Evolutionary conservation across 2,113 vertebrate genomes (phyloP), one percentile per base, ranked within the genome.

Genomic region (Indicator maculatus): DNA sequence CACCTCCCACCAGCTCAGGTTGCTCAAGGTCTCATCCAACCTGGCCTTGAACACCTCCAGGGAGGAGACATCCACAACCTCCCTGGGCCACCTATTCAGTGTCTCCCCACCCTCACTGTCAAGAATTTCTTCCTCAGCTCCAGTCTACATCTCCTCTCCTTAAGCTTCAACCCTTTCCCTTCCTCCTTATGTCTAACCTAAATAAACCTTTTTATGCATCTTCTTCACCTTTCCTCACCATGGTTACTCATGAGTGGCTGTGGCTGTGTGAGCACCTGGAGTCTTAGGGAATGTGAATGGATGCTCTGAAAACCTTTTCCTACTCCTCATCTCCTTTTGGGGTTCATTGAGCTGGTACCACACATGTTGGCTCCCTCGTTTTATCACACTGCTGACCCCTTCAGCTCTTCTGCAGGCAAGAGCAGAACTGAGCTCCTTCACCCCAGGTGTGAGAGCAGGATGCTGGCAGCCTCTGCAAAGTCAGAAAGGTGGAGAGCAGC

Each of bases 231-330:
- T 45, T 31, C 7, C 21, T 86, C 53, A 30, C 80, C 65, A 0
- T 21, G 0, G 2, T n/a, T 30, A 6, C 28, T 2, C 31, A 1
- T 9, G 64, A 50, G 12, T 19, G 60, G 72, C 39, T 0, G 0
- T 45, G 60, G 19, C 66, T 53, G 19, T 26, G 27, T 56, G 73
- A 95, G 45, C 16, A 7, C 1, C 1, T 41, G 38, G 52, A 45
- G 52, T 47, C 44, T 3, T 5, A 17, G 1, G 30, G 50, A 24
- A 27, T 79, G 69, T 65, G 70, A 75, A 26, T 38, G 65, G 28
- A 1, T 74, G 2, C 59, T 47, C 71, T 9, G 45, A 60, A 66
- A 82, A 93, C 30, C 16, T 7, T 27, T 13, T 70, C 23, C 55
- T 70, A 74, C 53, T 56, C 58, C 47, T 65, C 60, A 9, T 1